phyloP scores from a whole-genome alignment of 2,888 invertebrate genomes.

The Polyploca ridens region DNA sequence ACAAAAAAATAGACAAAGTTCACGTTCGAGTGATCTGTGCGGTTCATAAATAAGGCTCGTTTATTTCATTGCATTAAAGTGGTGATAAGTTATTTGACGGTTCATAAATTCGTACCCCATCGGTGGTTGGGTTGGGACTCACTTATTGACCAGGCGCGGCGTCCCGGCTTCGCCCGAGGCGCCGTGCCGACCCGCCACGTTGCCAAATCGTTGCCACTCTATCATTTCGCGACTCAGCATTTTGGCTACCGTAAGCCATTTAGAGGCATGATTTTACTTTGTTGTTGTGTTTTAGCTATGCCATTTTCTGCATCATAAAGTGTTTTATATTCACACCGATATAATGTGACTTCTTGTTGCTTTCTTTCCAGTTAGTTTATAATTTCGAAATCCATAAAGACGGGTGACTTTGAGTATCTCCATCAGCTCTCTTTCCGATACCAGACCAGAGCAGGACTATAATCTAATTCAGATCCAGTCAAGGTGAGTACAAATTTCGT shows the following conservation, averaged over 20 bases:
- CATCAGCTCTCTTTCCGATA: no score
- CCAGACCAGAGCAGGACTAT: no score
- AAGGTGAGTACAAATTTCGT: no score
- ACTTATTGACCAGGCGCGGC: conserved; percentile 58
- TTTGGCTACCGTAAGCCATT: conserved; percentile 69
- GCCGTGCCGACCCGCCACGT: conserved; percentile 63
- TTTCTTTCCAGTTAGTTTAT: conserved; percentile 14
- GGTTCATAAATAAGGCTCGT: conserved; percentile 79
- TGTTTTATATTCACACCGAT: conserved; percentile 20
- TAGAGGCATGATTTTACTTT: conserved; percentile 62
- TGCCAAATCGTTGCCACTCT: conserved; percentile 75
- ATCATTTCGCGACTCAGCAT: conserved; percentile 68
- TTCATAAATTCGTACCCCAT: conserved; percentile 78
- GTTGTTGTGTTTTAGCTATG: conserved; percentile 58
- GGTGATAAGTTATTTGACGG: conserved; percentile 83
- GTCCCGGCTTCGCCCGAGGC: conserved; percentile 60
- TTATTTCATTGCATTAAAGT: conserved; percentile 82
- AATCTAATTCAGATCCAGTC: no score
- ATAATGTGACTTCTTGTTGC: conserved; percentile 2
- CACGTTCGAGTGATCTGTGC: conserved; percentile 73
- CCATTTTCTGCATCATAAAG: conserved; percentile 74
- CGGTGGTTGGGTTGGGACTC: conserved; percentile 51
- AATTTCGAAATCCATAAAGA: not conserved
- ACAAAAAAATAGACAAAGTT: conserved; percentile 69
- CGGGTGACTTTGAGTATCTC: not conserved